Base-by-base conservation (phyloP, 2,888 invertebrate species). In the Thelaira solivaga region DNA sequence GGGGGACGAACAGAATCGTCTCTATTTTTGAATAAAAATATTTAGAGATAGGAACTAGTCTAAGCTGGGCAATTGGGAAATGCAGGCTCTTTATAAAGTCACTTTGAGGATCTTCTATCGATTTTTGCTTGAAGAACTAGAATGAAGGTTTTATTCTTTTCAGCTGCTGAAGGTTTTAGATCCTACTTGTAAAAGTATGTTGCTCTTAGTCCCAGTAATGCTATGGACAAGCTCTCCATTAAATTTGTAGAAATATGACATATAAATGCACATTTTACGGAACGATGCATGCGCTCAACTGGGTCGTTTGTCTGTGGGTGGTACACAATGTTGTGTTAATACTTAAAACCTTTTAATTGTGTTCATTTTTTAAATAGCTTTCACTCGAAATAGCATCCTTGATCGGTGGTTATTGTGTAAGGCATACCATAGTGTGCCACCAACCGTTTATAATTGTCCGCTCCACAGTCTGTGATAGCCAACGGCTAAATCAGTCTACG, bases 381-480 rank as follows among this genome's bases (percentile, higher is more conserved):
- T 0, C 85, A 83, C 55, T 86, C 85, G 61, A 89, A 88, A 71
- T 88, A 87, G 26, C 83, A 68, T 29, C 89, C 87, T 80, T 85
- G 85, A 82, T 88, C 88, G 11, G 87, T 85, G 11, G 86, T 88
- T 4, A 87, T 86, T 5, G 87, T 80, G 3, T 29, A 68, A 2
- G 89, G 90, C 10, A 85, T 82, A 0, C 90, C 89, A 68, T 85
- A 90, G 10, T 89, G 80, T 0, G 88, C 64, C 1, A 90, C 84
- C 90, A 89, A 0, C 80, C 76, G 0, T 59, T 34, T 16, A 85
- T 67, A 5, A 90, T 82, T 2, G 86, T 84, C n/a, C 75, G 57
- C 0, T 86, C 88, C 2, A 82, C 77, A 2, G 80, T 81, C n/a
- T 68, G 57, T 8, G 77, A 64, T 0, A 81, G n/a, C n/a, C n/a